Percentiles rank a stretch among this genome's conserved stretches.
phyloP scores from a whole-genome alignment of 2,113 vertebrate species.

The Corythornis madagascariensis region DNA sequence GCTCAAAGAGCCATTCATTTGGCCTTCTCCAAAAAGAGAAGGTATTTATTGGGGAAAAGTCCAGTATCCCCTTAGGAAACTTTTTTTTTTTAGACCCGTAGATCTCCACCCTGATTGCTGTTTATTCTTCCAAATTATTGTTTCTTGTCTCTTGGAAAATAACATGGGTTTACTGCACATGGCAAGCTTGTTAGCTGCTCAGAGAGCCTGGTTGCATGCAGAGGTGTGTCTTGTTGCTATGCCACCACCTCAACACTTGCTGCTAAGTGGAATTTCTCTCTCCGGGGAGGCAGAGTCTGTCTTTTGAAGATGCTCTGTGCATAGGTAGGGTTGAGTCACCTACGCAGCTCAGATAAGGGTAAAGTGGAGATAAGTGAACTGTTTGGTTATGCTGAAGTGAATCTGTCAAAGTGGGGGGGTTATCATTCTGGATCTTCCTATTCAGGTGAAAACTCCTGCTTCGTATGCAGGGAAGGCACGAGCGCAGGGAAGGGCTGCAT shows the following conservation, averaged over 20 bases:
- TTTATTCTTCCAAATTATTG: not conserved
- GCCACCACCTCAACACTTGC: not conserved
- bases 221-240: not conserved
- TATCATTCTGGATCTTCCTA: not conserved
- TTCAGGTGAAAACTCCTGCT: not conserved
- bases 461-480: not conserved
- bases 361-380: not conserved
- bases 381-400: not conserved
- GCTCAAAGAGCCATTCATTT: not conserved
- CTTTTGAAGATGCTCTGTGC: not conserved
- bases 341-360: accelerated
- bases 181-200: not conserved
- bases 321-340: not conserved
- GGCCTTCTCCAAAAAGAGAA: not conserved
- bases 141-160: not conserved
- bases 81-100: not conserved
- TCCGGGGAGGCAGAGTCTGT: not conserved
- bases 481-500: accelerated
- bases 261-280: not conserved
- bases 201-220: not conserved
- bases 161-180: not conserved
- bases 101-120: not conserved
- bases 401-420: accelerated
- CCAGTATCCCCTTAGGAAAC: not conserved
- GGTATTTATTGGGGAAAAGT: not conserved